Evolutionary conservation across 2,797 vertebrate species (phyloP), one percentile per base, ranked within the genome.

Genomic region (Poecilia velifera): DNA sequence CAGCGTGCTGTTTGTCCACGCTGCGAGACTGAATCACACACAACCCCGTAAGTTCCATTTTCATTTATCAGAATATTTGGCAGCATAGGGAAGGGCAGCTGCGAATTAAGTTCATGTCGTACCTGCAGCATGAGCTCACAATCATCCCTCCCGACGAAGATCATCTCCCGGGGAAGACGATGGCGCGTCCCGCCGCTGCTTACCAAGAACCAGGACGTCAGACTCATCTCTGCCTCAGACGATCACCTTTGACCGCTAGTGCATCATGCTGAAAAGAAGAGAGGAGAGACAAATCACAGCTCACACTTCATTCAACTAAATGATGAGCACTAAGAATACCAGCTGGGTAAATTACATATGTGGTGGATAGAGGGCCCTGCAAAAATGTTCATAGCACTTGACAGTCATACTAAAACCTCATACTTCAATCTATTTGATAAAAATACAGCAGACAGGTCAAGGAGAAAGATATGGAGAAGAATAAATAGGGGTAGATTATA

Each of bases 81-180:
- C 49, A 49, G 25, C 55, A 74, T 64, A 68, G 62, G 71, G 71
- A 68, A n/a, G 73, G 43, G 70, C 53, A 73, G 53, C 39, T 80
- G 6, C 20, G 31, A 5, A 3, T 12, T 70, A 22, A 64, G 28
- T 12, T 8, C 18, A 25, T 41, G 4, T 76, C 80, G 93, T 96
- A 99, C 98, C 98, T 99, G 98, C 80, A 99, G 95, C 98, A 99
- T 99, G 83, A 99, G 97, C 91, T 99, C 98, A 86, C 98, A 99
- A 95, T 99, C 98, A 87, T 99, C 98, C 93, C 98, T 96, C 82
- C 98, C 98, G 87, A 99, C 98, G 82, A 99, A 99, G 94, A 99
- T 99, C 98, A 99, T 99, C 94, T 99, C 98, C 81, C 97, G 95
- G 89, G 98, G 98, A 92, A 99, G 97, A 85, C 98, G 97, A 59